phyloP scores from a whole-genome alignment of 2,888 invertebrate species.

The Cerceris ruficornis region DNA sequence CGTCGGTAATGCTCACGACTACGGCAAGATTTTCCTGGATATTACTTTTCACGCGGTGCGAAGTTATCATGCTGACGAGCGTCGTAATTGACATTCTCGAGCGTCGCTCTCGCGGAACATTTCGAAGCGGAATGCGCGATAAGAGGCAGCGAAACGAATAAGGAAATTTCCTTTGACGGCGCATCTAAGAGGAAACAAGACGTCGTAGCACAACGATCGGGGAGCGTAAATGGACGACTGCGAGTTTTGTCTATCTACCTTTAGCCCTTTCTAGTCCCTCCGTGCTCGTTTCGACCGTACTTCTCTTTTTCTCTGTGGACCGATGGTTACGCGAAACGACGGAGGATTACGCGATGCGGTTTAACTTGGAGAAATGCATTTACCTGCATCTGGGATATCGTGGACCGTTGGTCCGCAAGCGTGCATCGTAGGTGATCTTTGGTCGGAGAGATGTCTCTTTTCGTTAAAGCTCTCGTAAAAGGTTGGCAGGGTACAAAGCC shows the following conservation, averaged over 20 bases:
- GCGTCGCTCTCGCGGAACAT: conserved; percentile 22
- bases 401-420: too few relatives aligned
- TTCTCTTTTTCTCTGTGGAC: too few relatives aligned
- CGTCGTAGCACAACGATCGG: neutral
- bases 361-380: too few relatives aligned
- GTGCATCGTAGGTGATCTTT: too few relatives aligned
- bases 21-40: conserved; percentile 40
- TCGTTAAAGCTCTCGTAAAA: too few relatives aligned
- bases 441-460: too few relatives aligned
- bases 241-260: conserved; percentile 12
- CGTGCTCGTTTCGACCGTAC: too few relatives aligned
- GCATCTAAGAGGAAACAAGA: neutral
- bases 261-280: conserved; percentile 15
- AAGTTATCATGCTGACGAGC: conserved; percentile 22
- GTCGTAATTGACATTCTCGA: conserved; percentile 48
- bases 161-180: conserved; percentile 42
- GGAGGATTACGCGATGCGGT: too few relatives aligned
- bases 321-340: too few relatives aligned
- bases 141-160: conserved; percentile 48
- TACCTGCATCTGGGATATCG: too few relatives aligned
- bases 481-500: too few relatives aligned
- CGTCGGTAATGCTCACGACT: conserved; percentile 31
- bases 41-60: conserved; percentile 43
- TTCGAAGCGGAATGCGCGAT: conserved; percentile 40
- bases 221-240: conserved; percentile 15